A percentile compares a stretch with the other conserved stretches of the same genome.
phyloP scores from a whole-genome alignment of 2,888 invertebrate genomes.

The Drosophila nr. fundita region DNA sequence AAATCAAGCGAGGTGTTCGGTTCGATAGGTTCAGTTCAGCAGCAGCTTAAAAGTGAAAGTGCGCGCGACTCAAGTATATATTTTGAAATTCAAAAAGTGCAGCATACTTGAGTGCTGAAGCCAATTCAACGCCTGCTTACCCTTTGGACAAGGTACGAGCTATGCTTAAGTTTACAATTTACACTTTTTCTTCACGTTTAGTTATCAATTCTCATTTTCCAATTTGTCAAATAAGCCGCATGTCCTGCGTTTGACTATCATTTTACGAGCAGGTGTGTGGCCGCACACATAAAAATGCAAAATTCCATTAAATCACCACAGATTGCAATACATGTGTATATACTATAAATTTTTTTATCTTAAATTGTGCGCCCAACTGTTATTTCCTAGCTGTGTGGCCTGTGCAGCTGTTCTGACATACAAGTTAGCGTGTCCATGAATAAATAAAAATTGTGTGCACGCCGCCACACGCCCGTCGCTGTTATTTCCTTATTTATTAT shows the following conservation, averaged over 20 bases:
- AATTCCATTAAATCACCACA: constrained; percentile 36
- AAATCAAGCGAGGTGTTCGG: constrained; percentile 80
- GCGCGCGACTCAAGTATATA: constrained; percentile 62
- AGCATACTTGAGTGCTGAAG: constrained; percentile 50
- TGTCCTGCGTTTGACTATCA: constrained; percentile 8
- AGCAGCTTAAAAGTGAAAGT: constrained; percentile 65
- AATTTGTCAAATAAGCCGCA: constrained; percentile 2
- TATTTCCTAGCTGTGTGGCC: constrained; percentile 33
- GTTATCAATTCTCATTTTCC: not conserved
- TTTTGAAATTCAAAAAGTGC: constrained; percentile 61
- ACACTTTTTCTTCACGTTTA: not conserved
- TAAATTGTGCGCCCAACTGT: constrained; percentile 45
- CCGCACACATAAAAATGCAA: constrained; percentile 40
- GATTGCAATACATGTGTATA: constrained; percentile 13
- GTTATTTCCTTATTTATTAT: not conserved
- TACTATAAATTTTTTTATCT: constrained; percentile 4
- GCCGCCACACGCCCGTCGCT: constrained; percentile 6
- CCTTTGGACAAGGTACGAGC: constrained; percentile 52
- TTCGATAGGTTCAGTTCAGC: constrained; percentile 74
- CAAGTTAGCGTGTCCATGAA: constrained; percentile 64
- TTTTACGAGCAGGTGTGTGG: constrained; percentile 53
- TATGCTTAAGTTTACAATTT: constrained; percentile 15
- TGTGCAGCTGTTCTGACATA: constrained; percentile 42
- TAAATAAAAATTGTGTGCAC: constrained; percentile 58
- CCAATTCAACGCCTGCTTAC: constrained; percentile 12